Conservation (phyloP, 1,140 invertebrate species). For the Neelides sp. region DNA sequence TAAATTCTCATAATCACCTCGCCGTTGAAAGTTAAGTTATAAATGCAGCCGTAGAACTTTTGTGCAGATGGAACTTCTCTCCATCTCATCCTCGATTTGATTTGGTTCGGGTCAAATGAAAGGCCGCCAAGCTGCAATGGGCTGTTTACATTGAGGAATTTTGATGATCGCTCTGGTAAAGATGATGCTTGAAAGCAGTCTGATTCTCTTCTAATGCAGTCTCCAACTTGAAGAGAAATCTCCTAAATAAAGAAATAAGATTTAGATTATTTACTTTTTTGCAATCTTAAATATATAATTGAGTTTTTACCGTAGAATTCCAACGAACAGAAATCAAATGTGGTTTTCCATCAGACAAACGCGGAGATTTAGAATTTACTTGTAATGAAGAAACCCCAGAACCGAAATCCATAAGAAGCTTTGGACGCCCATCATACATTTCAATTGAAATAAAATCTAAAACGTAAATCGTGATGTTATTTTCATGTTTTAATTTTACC, state of each 20-base stretch:
- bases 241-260: no score
- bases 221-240: slow-evolving; percentile 28
- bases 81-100: slow-evolving; percentile 48
- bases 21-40: slow-evolving; percentile 67
- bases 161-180: slow-evolving; percentile 50
- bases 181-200: slow-evolving; percentile 36
- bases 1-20: no score
- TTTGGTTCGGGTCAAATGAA: slow-evolving; percentile 45
- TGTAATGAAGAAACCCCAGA: slow-evolving; percentile 60
- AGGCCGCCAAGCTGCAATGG: slow-evolving; percentile 76
- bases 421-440: slow-evolving; percentile 66
- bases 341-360: slow-evolving; percentile 59
- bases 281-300: no score
- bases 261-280: no score
- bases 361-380: slow-evolving; percentile 52
- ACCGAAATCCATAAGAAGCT: slow-evolving; percentile 79
- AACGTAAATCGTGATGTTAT: no score
- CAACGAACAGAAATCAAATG: slow-evolving; percentile 71
- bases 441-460: slow-evolving; percentile 87
- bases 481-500: no score
- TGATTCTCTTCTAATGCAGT: slow-evolving; percentile 15
- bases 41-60: slow-evolving; percentile 71
- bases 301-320: slow-evolving; percentile 47
- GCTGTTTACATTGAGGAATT: slow-evolving; percentile 74
- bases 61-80: slow-evolving; percentile 47